Base-by-base conservation (phyloP, 2,797 vertebrate genomes). In the Sebastes kiyomatsui region DNA sequence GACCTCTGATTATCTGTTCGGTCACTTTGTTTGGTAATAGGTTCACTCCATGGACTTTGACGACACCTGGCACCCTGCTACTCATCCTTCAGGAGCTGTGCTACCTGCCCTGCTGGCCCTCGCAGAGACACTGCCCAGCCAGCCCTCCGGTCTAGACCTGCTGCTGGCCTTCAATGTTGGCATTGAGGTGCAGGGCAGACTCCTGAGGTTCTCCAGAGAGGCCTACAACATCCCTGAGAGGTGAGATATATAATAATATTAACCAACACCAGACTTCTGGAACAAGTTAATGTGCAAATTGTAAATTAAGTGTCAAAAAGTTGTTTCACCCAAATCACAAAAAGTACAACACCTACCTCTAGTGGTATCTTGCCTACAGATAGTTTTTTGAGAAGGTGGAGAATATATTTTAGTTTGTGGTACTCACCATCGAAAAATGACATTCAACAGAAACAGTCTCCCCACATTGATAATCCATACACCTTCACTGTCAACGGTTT, bases 11-110 rank as follows among this genome's bases (percentile, higher is more conserved):
- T 1, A 54, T n/a, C 9, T 0, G 22, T 52, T 56, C 10, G 55
- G 62, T 66, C 67, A 28, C n/a, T 5, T 30, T 18, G 10, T 73
- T 20, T 72, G 49, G 2, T 22, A 1, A 23, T 71, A 99, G 98
- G 96, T 98, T 69, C 98, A 99, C 91, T 97, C 98, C 13, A 98
- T 99, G 98, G 98, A 99, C 85, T 99, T 98, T 92, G 98, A 99
- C 0, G 98, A 99, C 89, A 99, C 97, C 0, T 99, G 98, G 98
- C 95, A 99, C 68, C 98, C 98, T 46, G 97, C 98, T n/a, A 99
- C 98, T 42, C 98, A 99, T 76, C 98, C 98, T 10, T 98, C 98
- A 0, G 98, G 98, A 1, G 95, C 97, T 0, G 95, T 99, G 79
- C 93, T 99, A 10, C 97, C 98, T 0, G 95, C 96, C 0, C 88